phyloP scores from a whole-genome alignment of 1,140 invertebrate species.

The Chironomus striatipennis region DNA sequence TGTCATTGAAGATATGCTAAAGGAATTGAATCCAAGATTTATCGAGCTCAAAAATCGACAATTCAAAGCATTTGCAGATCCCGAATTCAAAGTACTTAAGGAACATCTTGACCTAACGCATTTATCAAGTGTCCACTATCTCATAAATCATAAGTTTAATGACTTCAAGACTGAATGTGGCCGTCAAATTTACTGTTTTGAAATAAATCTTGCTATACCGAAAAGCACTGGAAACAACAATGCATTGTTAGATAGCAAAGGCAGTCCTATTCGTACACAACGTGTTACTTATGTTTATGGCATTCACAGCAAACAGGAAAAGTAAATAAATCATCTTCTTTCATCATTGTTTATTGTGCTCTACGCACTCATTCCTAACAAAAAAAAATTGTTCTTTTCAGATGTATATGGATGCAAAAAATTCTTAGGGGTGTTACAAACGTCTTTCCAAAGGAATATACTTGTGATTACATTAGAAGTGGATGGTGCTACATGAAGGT shows the following conservation, averaged over 20 bases:
- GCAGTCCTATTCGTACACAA: conserved; percentile 40
- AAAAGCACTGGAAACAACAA: conserved; percentile 31
- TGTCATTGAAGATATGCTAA: conserved; percentile 44
- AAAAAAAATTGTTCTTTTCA: conserved; percentile 25
- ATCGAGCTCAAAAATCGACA: conserved; percentile 46
- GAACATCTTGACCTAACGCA: conserved; percentile 48
- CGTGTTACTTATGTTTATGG: conserved; percentile 46
- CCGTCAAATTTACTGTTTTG: conserved; percentile 36
- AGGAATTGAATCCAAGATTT: conserved; percentile 45
- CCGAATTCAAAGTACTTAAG: conserved; percentile 45
- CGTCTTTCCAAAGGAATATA: conserved; percentile 49
- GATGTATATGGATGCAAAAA: conserved; percentile 58
- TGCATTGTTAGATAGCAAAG: conserved; percentile 28
- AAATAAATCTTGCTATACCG: conserved; percentile 34
- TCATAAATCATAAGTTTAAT: conserved; percentile 51
- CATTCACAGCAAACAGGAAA: conserved; percentile 44
- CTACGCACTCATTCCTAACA: background rate
- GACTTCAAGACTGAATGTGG: conserved; percentile 38
- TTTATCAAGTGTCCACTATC: conserved; percentile 51
- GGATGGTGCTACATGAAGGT: conserved; percentile 64
- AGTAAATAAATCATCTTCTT: background rate
- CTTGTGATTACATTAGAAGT: conserved; percentile 49
- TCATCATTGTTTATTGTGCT: background rate
- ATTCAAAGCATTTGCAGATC: conserved; percentile 46
- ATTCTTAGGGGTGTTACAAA: conserved; percentile 52